Percentiles rank a stretch among this genome's conserved stretches.
These are phyloP conservation scores for Bostrychus sinensis DNA, from an alignment of 2,113 vertebrate genomes.

Conservation along the genomic window DNA sequence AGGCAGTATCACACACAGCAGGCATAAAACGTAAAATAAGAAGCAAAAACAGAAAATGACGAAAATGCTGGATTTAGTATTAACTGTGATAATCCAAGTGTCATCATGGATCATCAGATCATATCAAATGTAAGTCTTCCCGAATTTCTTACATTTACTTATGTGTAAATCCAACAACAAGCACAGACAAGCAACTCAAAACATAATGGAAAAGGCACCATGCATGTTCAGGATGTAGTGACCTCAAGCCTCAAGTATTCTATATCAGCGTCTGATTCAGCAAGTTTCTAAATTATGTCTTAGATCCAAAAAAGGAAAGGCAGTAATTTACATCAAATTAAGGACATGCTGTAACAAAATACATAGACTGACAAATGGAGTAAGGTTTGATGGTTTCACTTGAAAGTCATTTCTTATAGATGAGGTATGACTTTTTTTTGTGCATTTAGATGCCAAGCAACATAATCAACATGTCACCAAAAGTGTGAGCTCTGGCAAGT, in stretches of 20 bases:
- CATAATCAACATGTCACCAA: slow-evolving; percentile 47
- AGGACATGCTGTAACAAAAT: not conserved
- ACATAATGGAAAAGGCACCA: slow-evolving; percentile 14
- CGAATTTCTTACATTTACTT: slow-evolving; percentile 4
- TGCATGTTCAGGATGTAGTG: slow-evolving; percentile 20
- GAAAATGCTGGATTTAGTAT: slow-evolving; percentile 51
- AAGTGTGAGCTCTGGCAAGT: no score
- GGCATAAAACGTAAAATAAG: slow-evolving; percentile 57
- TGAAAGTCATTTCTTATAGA: not conserved
- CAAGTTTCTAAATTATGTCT: not conserved
- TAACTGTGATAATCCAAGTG: not conserved
- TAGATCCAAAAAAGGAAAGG: not conserved
- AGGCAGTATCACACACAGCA: slow-evolving; percentile 60
- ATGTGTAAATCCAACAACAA: slow-evolving; percentile 54
- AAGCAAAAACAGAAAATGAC: slow-evolving; percentile 59
- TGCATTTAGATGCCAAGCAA: slow-evolving; percentile 27
- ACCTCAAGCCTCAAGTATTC: not conserved
- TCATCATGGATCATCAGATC: not conserved
- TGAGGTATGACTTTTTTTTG: not conserved
- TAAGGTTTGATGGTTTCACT: not conserved
- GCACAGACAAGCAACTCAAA: slow-evolving; percentile 47
- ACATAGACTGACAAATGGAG: not conserved
- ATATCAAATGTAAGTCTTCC: slow-evolving; percentile 16
- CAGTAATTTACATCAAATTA: not conserved
- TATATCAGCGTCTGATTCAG: not conserved